Base-by-base conservation (phyloP, 2,888 invertebrate species). In the Sialis lutaria region DNA sequence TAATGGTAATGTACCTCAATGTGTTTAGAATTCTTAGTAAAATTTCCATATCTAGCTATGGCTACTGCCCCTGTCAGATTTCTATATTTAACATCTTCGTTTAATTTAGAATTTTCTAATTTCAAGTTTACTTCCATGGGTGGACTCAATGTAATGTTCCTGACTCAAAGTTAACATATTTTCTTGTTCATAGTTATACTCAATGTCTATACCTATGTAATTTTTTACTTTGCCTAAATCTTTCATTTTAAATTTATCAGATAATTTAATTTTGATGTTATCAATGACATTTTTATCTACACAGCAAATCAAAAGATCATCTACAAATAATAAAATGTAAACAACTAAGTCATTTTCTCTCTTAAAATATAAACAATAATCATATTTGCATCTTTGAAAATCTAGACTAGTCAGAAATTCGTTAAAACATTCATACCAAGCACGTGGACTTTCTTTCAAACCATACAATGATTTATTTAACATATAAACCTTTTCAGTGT, bases 71-170 rank as follows among this genome's bases (percentile, higher is more conserved):
- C 54, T 41, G 53, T 53, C 48, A 56, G 54, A 43, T 55, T 55
- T 47, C 54, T 54, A 50, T 51, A 56, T 32, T 54, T 55, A 39
- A 55, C 49, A 10, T 53, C 52, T 43, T 50, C 37, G 31, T 8
- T 31, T 12, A 52, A 9, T 40, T 52, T 48, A 33, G 51, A 32
- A 46, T 49, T 7, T 50, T 51, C 44, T 45, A 48, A 46, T 40
- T 51, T 54, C 32, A 54, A 42, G 47, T 53, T 53, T 50, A 55
- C 54, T 32, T 60, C 59, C 58, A 61, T 60, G 35, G 59, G 58
- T 5, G 58, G 53, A 52, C 43, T 52, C 51, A 37, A 53, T 54
- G 47, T 54, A 58, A 7, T 52, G 49, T 45, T 53, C 55, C 45
- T 56, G 40, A 54, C 57, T 56, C 48, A 61, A 46, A 6, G 53